These are phyloP conservation scores for Allobates femoralis DNA, from an alignment of 2,797 vertebrate species.

Conservation along the genomic window DNA sequence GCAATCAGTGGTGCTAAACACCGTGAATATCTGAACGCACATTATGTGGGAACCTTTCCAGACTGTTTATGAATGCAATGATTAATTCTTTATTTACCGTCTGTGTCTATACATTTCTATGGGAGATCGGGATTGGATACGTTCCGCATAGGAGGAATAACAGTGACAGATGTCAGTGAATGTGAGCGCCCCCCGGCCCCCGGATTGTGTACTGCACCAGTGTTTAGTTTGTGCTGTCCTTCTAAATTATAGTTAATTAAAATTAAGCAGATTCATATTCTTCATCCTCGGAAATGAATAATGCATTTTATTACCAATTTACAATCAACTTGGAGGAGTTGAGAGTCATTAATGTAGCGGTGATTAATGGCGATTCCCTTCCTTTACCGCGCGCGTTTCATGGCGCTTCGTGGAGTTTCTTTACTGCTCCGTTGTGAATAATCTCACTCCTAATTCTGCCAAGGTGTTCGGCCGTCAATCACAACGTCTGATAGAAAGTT, in stretches of 20 bases:
- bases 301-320: conserved; percentile 49
- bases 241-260: conserved; percentile 46
- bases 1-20: background rate
- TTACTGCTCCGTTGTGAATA: conserved; percentile 25
- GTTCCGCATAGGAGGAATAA: background rate
- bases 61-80: too few relatives aligned
- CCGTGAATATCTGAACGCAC: background rate
- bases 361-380: conserved; percentile 21
- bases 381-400: background rate
- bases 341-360: conserved; percentile 42
- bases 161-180: too few relatives aligned
- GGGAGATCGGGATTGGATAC: background rate
- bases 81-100: too few relatives aligned
- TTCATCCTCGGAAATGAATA: conserved; percentile 40
- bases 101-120: too few relatives aligned
- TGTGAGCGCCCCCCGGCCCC: background rate
- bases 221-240: conserved; percentile 28
- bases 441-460: conserved; percentile 12
- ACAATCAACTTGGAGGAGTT: conserved; percentile 45
- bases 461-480: conserved; percentile 7
- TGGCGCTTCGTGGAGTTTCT: background rate
- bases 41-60: too few relatives aligned
- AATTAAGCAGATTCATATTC: conserved; percentile 24
- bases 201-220: background rate
- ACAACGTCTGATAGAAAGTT: conserved; percentile 7